These are phyloP conservation scores for Taxidea taxus DNA, from an alignment of 2,113 vertebrate species.

Conservation along the genomic window DNA sequence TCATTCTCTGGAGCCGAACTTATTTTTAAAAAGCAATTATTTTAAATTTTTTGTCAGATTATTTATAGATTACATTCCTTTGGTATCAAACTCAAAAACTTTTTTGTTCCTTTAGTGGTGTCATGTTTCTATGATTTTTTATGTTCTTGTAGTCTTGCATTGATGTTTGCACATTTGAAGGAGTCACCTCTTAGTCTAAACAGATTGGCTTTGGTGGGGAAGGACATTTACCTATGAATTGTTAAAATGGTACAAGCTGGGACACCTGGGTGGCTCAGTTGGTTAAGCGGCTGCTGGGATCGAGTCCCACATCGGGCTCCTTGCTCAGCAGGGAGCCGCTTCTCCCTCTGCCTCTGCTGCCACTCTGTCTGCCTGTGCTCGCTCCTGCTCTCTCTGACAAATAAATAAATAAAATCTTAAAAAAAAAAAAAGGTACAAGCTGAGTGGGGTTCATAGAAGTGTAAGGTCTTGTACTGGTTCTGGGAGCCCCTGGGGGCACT, in stretches of 20 bases:
- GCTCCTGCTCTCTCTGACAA: too few species aligned
- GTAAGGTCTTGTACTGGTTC: neutral
- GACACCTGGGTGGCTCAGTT: too few species aligned
- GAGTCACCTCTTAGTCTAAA: neutral
- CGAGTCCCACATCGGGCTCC: too few species aligned
- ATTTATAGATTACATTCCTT: neutral
- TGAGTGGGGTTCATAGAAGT: neutral
- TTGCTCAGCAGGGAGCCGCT: too few species aligned
- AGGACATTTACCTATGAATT: neutral
- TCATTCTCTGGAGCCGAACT: neutral
- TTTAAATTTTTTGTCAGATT: neutral
- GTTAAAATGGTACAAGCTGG: neutral
- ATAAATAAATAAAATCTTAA: too few species aligned
- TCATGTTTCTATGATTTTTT: neutral
- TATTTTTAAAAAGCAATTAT: neutral
- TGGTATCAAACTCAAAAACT: neutral
- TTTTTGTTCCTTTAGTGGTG: neutral
- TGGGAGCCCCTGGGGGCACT: neutral
- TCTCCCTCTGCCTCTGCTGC: too few species aligned
- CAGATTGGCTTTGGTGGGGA: neutral
- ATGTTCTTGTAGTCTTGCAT: neutral
- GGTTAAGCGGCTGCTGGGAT: too few species aligned
- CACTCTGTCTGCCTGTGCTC: too few species aligned
- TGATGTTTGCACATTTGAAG: neutral
- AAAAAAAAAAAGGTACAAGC: neutral